Evolutionary conservation across 2,888 invertebrate genomes (phyloP).

Genomic region (Hypena proboscidalis): DNA sequence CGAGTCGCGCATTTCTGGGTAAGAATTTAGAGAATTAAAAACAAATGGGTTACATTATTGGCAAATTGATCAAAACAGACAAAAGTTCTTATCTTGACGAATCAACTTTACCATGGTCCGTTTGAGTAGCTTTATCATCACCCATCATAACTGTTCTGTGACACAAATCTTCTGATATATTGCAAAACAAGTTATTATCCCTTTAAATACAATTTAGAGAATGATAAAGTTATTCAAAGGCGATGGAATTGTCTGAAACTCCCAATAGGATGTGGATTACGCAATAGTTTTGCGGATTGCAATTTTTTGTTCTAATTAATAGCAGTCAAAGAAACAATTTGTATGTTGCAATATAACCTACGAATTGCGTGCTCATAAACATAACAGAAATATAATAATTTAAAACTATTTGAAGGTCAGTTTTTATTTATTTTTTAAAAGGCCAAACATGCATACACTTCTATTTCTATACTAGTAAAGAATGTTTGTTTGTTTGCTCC

Average conservation of each 20-base stretch:
- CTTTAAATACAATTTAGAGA: slow-evolving; percentile 3
- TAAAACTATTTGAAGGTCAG: slow-evolving; percentile 1
- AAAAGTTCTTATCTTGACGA: no score
- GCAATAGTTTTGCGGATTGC: slow-evolving; percentile 19
- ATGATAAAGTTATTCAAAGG: slow-evolving; percentile 8
- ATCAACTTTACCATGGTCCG: background rate
- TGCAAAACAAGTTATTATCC: background rate
- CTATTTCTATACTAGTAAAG: no score
- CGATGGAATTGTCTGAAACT: slow-evolving; percentile 5
- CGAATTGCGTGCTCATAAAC: slow-evolving; percentile 24
- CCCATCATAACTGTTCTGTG: background rate
- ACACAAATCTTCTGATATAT: background rate
- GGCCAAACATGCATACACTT: no score
- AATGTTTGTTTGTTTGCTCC: no score
- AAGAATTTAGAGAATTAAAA: no score
- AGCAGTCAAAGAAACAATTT: slow-evolving; percentile 10
- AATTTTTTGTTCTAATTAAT: slow-evolving; percentile 9
- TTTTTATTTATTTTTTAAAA: background rate
- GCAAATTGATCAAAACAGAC: no score
- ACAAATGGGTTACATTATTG: no score
- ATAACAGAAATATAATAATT: background rate
- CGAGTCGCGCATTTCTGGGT: no score
- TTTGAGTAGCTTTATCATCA: background rate
- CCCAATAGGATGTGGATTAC: slow-evolving; percentile 16
- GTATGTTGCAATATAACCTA: slow-evolving; percentile 31